Conservation (phyloP, 2,797 vertebrate genomes). For the Cheirogaleus major region DNA sequence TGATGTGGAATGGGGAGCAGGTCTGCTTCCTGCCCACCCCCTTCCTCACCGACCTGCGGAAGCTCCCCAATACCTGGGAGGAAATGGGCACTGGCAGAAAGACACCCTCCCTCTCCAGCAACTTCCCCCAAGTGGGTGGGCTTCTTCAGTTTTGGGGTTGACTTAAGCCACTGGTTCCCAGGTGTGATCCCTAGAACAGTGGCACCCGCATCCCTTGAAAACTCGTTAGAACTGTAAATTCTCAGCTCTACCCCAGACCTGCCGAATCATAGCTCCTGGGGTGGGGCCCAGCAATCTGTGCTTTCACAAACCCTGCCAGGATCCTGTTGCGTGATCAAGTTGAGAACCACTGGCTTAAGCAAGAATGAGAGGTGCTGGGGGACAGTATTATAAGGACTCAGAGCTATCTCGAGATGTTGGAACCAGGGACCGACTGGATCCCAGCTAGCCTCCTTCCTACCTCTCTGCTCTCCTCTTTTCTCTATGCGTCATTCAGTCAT, state of each 20-base stretch:
- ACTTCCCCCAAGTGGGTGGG: too few relatives aligned
- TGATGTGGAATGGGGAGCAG: not conserved
- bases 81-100: not conserved
- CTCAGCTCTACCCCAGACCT: not conserved
- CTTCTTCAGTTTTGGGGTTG: too few relatives aligned
- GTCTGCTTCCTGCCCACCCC: not conserved
- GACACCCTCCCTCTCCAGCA: not conserved
- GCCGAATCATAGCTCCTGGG: not conserved
- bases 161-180: not conserved
- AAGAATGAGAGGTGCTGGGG: not conserved
- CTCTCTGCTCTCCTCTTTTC: not conserved
- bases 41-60: not conserved
- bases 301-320: not conserved
- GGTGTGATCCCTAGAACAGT: not conserved
- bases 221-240: not conserved
- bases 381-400: not conserved
- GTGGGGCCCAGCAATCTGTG: not conserved
- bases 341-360: not conserved
- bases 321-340: rapidly evolving
- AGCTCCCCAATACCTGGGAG: too few relatives aligned
- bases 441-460: not conserved
- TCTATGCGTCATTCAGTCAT: not conserved
- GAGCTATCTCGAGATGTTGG: not conserved
- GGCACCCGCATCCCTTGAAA: not conserved
- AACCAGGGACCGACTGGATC: not conserved